phyloP scores from a whole-genome alignment of 2,888 invertebrate genomes.

The Coronaproctus castanopsis region DNA sequence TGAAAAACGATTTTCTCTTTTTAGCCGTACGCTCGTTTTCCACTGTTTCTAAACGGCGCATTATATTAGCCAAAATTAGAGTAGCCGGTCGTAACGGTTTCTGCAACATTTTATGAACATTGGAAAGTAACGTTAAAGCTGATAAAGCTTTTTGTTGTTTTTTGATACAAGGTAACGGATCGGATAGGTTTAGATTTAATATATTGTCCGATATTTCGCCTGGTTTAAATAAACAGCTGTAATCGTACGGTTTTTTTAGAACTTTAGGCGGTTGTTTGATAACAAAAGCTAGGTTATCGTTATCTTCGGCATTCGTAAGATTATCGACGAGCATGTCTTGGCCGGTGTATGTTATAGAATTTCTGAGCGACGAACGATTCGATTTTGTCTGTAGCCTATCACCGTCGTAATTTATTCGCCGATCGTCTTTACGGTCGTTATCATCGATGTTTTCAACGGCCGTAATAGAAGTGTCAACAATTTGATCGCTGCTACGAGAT shows the following conservation, averaged over 20 bases:
- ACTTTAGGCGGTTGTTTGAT: not conserved
- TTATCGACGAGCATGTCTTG: too few species aligned
- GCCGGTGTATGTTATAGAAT: too few species aligned
- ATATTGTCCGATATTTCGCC: not conserved
- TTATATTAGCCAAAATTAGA: slow-evolving; percentile 50
- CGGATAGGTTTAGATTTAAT: slow-evolving; percentile 4
- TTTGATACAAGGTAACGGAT: slow-evolving; percentile 7
- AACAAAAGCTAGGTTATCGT: not conserved
- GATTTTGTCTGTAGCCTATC: too few species aligned
- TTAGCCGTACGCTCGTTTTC: slow-evolving; percentile 1
- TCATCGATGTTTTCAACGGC: not conserved
- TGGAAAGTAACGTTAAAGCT: slow-evolving; percentile 58
- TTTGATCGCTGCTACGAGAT: not conserved
- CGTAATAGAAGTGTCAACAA: not conserved
- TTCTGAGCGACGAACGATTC: not conserved
- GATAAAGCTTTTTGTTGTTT: slow-evolving; percentile 41
- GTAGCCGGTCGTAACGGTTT: slow-evolving; percentile 62
- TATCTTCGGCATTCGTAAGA: not conserved
- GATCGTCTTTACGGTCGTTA: not conserved
- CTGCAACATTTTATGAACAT: slow-evolving; percentile 57
- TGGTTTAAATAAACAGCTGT: not conserved
- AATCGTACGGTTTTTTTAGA: not conserved
- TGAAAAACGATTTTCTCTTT: not conserved
- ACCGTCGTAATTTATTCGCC: not conserved
- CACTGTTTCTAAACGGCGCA: not conserved